Evolutionary conservation across 2,113 vertebrate genomes (phyloP).

Genomic region (Lamprotornis superbus): DNA sequence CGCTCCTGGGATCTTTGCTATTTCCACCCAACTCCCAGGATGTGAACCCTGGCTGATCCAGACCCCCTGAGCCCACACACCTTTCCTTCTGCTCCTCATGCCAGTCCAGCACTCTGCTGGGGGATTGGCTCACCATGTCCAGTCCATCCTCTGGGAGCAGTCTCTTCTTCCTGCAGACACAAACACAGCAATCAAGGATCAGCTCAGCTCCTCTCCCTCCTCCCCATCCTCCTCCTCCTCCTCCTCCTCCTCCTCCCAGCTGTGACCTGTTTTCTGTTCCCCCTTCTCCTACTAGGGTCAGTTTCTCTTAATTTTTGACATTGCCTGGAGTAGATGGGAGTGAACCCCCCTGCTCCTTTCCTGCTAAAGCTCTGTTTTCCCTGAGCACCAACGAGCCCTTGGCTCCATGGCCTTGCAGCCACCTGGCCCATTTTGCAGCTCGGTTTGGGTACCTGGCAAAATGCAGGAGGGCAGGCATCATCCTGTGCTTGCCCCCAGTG

Average conservation of each 20-base stretch:
- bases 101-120: conserved; percentile 57
- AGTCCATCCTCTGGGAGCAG: conserved; percentile 32
- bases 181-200: rapidly evolving
- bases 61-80: background rate
- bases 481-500: background rate
- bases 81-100: background rate
- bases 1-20: background rate
- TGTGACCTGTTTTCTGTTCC: background rate
- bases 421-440: background rate
- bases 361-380: background rate
- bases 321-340: background rate
- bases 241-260: background rate
- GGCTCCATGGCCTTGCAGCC: background rate
- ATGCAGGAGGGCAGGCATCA: rapidly evolving
- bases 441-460: background rate
- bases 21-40: background rate
- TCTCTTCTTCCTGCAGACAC: conserved; percentile 52
- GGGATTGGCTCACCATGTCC: conserved; percentile 12
- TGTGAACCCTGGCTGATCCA: rapidly evolving
- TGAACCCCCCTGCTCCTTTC: background rate
- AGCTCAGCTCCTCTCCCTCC: background rate
- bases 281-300: background rate
- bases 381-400: background rate
- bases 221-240: background rate
- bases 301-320: background rate